Evolutionary conservation across 2,113 vertebrate species (phyloP).

Genomic region (Tragelaphus strepsiceros): DNA sequence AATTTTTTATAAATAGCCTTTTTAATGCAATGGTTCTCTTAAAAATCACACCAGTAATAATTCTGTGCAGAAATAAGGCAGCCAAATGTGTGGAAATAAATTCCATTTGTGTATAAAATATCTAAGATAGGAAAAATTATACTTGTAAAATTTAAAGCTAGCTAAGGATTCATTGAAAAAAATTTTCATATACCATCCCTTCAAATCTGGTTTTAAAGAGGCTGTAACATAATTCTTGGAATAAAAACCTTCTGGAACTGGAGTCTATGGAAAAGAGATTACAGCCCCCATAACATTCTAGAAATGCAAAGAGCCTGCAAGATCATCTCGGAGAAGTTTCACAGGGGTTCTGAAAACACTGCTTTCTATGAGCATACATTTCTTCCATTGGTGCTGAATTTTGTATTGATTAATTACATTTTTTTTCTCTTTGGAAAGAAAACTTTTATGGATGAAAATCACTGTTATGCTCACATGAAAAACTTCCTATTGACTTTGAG

Average conservation of each 20-base stretch:
- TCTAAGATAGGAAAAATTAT: conserved; percentile 26
- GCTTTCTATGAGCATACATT: background rate
- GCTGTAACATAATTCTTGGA: conserved; percentile 13
- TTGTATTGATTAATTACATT: background rate
- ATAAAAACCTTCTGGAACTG: conserved; percentile 27
- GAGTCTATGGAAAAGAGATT: conserved; percentile 44
- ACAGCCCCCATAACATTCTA: background rate
- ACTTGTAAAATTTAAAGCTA: conserved; percentile 17
- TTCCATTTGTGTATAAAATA: conserved; percentile 41
- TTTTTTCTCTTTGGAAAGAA: background rate
- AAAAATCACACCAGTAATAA: background rate
- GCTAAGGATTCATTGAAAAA: conserved; percentile 35
- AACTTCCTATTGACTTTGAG: background rate
- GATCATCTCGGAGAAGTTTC: background rate
- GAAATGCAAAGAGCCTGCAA: background rate
- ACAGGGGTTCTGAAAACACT: background rate
- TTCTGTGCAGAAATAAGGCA: background rate
- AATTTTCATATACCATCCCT: background rate
- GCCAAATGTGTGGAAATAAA: conserved; percentile 28
- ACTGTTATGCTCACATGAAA: background rate
- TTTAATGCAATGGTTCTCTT: background rate
- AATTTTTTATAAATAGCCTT: conserved; percentile 11
- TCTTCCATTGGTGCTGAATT: background rate
- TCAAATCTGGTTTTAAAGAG: conserved; percentile 41
- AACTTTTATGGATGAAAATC: background rate